Evolutionary conservation across 2,888 invertebrate species (phyloP), one percentile per base, ranked within the genome.

Genomic region (Caenorhabditis afra): DNA sequence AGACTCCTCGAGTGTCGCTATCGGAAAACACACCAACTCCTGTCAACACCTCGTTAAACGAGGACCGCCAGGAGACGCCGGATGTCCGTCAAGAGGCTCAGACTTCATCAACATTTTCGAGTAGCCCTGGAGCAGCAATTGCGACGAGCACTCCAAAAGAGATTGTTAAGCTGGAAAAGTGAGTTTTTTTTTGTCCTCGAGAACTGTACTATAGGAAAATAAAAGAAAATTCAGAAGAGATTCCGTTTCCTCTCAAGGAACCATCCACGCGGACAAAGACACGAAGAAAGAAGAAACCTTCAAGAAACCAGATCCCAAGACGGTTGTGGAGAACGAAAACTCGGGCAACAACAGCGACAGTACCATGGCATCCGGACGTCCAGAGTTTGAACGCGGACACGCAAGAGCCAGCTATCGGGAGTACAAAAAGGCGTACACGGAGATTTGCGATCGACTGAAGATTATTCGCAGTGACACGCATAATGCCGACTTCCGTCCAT

Each of bases 61-160:
- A 58, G 23, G 58, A 58, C 1, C 44, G 58, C n/a, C 58, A 45
- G 20, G 29, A 44, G 12, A 41, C 44, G 16, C 18, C 47, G 12
- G 73, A 73, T 10, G 58, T 22, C 8, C 61, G 59, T 20, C 12
- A 20, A 3, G 59, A 70, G 20, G 18, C 55, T 37, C 55, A 66
- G n/a, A 70, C 5, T 16, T 22, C 47, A 23, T 50, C 50, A 1
- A 37, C 49, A 16, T 5, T 23, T 10, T 59, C 64, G 0, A 49
- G 47, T 18, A 73, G 68, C 53, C 74, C 81, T n/a, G 73, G 79
- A 16, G 73, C 66, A 35, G 83, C 83, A 8, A 75, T 76, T 29
- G 83, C 83, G 0, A 83, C 83, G 0, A 83, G 83, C 47, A 83
- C 83, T 11, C 83, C 83, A 12, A 79, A 79, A 44, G 78, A 77